Base-by-base conservation (phyloP, 2,888 invertebrate genomes). In the Tinea pellionella region DNA sequence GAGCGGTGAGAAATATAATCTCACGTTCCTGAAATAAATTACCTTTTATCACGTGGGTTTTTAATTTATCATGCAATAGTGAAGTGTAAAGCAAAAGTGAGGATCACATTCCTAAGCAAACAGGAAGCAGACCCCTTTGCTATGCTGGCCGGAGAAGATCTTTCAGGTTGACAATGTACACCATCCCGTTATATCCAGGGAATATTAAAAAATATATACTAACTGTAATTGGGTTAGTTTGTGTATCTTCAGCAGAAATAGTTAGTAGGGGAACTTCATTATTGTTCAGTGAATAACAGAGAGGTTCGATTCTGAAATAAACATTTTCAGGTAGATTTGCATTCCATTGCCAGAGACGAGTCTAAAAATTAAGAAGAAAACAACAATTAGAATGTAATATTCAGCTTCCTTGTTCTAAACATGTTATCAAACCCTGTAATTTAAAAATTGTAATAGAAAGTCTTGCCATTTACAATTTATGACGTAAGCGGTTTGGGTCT, bases 251-350 rank as follows among this genome's bases (percentile, higher is more conserved):
- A 11, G 90, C 89, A 19, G 95, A 93, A 60, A 96, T 89, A 2
- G 96, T 95, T 18, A 96, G 73, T 57, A 96, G 69, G 30, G 94
- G 94, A 53, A 94, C 90, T 68, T 91, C 90, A 74, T 95, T 95
- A 63, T 89, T 91, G 67, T 92, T 91, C 37, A 94, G 78, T 11
- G 93, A 92, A 65, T 90, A 87, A 73, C 94, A 93, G 42, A 95
- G 84, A 1, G 89, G 88, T 68, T 94, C 93, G 42, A 89, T 88
- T 1, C 91, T 88, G 63, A 91, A 89, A 71, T 90, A 91, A 30
- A 93, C 83, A 32, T 83, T 81, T 0, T 77, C 72, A 0, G 77
- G 80, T 69, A 80, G 79, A 66, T 77, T 87, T 63, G 70, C 69
- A 61, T 87, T 88, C 88, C 90, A 90, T 63, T 88, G 86, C 85